A percentile compares a stretch with the other conserved stretches of the same genome.
Evolutionary conservation across 2,888 invertebrate genomes (phyloP).

Genomic region (Brachypalpus laphriformis): DNA sequence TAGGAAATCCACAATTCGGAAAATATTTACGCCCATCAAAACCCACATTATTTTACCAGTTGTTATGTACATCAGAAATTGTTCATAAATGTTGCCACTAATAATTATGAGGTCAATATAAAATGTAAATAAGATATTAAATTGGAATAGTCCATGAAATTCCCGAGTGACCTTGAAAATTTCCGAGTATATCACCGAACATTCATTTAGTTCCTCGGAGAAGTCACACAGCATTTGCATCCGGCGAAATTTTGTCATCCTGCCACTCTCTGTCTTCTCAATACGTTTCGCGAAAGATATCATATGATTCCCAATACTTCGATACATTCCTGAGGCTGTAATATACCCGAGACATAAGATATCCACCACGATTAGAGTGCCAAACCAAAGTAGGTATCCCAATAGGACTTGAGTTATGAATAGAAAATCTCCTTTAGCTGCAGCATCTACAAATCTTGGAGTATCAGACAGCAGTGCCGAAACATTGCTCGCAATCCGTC

Average conservation of each 20-base stretch:
- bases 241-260: slow-evolving; percentile 74
- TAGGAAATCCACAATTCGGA: slow-evolving; percentile 76
- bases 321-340: slow-evolving; percentile 31
- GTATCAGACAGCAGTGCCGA: background rate
- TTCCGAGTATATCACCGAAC: slow-evolving; percentile 76
- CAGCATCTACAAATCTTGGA: background rate
- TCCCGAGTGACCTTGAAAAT: slow-evolving; percentile 76
- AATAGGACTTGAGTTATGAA: slow-evolving; percentile 1
- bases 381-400: slow-evolving; percentile 27
- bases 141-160: slow-evolving; percentile 77
- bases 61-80: slow-evolving; percentile 75
- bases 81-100: slow-evolving; percentile 77
- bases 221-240: slow-evolving; percentile 78
- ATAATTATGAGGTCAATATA: slow-evolving; percentile 78
- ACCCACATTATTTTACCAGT: slow-evolving; percentile 60
- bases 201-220: slow-evolving; percentile 77
- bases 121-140: slow-evolving; percentile 78
- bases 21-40: slow-evolving; percentile 71
- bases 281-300: slow-evolving; percentile 24
- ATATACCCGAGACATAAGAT: slow-evolving; percentile 35
- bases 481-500: background rate
- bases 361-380: slow-evolving; percentile 28
- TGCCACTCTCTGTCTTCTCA: background rate
- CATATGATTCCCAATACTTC: slow-evolving; percentile 42
- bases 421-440: background rate